These are phyloP conservation scores for Sarcophaga variegata DNA, from an alignment of 2,888 invertebrate species.

Conservation along the genomic window DNA sequence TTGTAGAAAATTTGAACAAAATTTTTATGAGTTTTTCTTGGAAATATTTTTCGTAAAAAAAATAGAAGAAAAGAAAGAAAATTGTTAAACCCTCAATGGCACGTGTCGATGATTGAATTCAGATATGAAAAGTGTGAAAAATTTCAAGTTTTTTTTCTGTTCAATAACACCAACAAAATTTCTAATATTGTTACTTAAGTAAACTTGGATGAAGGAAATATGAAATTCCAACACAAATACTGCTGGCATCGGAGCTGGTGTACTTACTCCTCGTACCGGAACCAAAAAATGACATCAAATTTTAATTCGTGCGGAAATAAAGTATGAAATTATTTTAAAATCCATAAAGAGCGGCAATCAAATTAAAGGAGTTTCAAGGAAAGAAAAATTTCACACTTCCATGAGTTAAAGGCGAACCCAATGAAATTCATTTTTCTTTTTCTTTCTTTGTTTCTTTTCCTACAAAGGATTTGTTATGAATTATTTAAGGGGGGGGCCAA, in stretches of 20 bases:
- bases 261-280: neutral
- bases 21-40: neutral
- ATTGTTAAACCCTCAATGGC: constrained; percentile 61
- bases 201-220: constrained; percentile 6
- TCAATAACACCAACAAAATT: constrained; percentile 36
- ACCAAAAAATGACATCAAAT: constrained; percentile 60
- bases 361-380: constrained; percentile 57
- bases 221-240: neutral
- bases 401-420: constrained; percentile 18
- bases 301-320: constrained; percentile 71
- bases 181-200: constrained; percentile 59
- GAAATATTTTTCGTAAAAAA: constrained; percentile 28
- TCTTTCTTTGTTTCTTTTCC: neutral
- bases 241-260: constrained; percentile 27
- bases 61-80: neutral
- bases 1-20: constrained; percentile 52
- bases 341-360: constrained; percentile 44
- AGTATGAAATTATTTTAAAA: constrained; percentile 40
- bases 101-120: constrained; percentile 72
- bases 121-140: constrained; percentile 71
- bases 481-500: neutral
- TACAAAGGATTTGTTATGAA: constrained; percentile 59
- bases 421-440: neutral
- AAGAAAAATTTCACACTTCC: constrained; percentile 51
- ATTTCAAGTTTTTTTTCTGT: constrained; percentile 50